Evolutionary conservation across 2,888 invertebrate genomes (phyloP).

Genomic region (Syritta pipiens): DNA sequence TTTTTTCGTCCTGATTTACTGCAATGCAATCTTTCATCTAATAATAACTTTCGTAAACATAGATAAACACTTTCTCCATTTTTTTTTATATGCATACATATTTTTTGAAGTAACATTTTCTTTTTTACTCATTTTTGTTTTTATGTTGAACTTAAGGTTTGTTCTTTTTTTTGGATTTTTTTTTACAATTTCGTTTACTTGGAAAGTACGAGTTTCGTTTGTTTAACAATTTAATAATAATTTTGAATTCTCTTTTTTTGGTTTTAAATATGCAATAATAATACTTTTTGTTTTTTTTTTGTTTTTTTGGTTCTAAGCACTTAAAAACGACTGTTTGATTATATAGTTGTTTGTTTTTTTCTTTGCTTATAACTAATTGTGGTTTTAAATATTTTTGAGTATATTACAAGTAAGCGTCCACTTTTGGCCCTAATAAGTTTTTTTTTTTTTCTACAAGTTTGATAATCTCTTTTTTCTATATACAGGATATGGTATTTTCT

Average conservation of each 20-base stretch:
- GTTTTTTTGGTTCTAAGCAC: conserved; percentile 39
- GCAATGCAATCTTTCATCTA: conserved; percentile 1
- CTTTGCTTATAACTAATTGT: conserved; percentile 16
- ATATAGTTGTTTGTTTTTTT: background rate
- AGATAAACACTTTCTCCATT: conserved; percentile 29
- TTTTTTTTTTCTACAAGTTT: conserved; percentile 19
- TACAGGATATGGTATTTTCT: conserved; percentile 42
- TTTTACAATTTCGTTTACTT: conserved; percentile 41
- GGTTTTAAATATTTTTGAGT: conserved; percentile 26
- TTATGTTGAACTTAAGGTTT: conserved; percentile 59
- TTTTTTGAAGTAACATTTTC: background rate
- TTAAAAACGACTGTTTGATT: conserved; percentile 41
- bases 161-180: conserved; percentile 8
- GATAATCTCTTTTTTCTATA: conserved; percentile 13
- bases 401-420: conserved; percentile 63
- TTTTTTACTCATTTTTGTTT: background rate
- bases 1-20: background rate
- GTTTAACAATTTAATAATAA: conserved; percentile 55
- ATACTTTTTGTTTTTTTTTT: conserved; percentile 3
- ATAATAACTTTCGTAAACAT: conserved; percentile 49
- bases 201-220: conserved; percentile 23
- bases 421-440: conserved; percentile 59
- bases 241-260: conserved; percentile 15
- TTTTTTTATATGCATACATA: conserved; percentile 10
- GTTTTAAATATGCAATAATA: conserved; percentile 31